Base-by-base conservation (phyloP, 2,797 vertebrate genomes). In the Eremophila alpestris region DNA sequence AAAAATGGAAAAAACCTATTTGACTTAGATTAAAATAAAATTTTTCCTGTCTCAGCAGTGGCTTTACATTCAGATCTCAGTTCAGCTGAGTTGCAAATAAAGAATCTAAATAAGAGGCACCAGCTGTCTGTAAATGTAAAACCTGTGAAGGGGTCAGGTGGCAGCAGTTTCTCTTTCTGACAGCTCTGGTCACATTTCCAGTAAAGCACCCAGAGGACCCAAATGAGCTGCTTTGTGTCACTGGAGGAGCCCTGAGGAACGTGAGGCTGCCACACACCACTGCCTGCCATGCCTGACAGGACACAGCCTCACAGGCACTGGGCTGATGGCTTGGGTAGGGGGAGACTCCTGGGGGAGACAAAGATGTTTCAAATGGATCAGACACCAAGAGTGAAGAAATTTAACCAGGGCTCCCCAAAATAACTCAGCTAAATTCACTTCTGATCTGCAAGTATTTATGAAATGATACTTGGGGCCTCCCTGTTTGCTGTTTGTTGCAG, bases 281-380 rank as follows among this genome's bases (percentile, higher is more conserved):
- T 30, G 58, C 13, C 27, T n/a, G 46, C 18, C 26, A 26, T 14
- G 32, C n/a, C 27, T 21, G 52, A 7, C 19, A 16, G 0, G 1
- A 8, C 36, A 56, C 30, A 48, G 38, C 41, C 58, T 65, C 43
- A 7, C 3, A 2, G 4, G 30, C 16, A 2, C 22, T 34, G 59
- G 17, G 16, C 12, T 62, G 21, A 12, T 46, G 34, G 24, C 34
- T 63, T 45, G 10, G 55, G 7, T 18, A 3, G 34, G 11, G 30
- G 52, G 23, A 23, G 8, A 18, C 23, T 60, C 38, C 43, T 56
- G 20, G n/a, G 11, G 32, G 13, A 48, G 9, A 10, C 11, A 64
- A 63, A 71, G 4, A 30, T 15, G 6, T 27, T 68, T 45, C 6
- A 7, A 26, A 49, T 29, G 14, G 29, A 30, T 58, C 26, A 46